phyloP scores from a whole-genome alignment of 2,888 invertebrate genomes.

The Alloplasta piceator region DNA sequence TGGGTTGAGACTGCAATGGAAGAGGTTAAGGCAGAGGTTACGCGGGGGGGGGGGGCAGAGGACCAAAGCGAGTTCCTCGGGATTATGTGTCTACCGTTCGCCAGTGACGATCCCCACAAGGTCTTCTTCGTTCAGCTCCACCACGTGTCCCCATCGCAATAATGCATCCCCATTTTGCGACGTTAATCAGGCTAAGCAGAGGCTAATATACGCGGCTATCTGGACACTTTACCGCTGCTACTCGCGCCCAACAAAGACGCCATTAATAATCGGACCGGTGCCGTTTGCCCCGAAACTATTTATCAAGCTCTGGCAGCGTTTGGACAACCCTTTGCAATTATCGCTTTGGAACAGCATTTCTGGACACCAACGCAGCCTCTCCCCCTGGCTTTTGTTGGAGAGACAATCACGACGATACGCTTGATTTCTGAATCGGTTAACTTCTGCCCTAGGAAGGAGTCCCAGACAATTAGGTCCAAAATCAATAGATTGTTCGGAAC shows the following conservation, averaged over 20 bases:
- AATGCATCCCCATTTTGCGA: slow-evolving; percentile 73
- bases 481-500: not conserved
- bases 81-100: slow-evolving; percentile 10
- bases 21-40: slow-evolving; percentile 35
- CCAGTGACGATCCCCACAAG: slow-evolving; percentile 2
- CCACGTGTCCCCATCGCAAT: slow-evolving; percentile 71
- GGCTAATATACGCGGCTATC: slow-evolving; percentile 70
- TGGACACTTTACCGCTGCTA: slow-evolving; percentile 53
- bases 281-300: slow-evolving; percentile 73
- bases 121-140: slow-evolving; percentile 53
- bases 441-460: too few relatives aligned
- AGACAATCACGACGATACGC: not conserved
- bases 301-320: slow-evolving; percentile 68
- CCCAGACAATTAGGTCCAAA: too few relatives aligned
- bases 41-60: slow-evolving; percentile 18
- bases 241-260: slow-evolving; percentile 23
- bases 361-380: slow-evolving; percentile 3
- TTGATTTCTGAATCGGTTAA: too few relatives aligned
- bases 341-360: slow-evolving; percentile 64
- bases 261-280: slow-evolving; percentile 62
- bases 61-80: slow-evolving; percentile 14
- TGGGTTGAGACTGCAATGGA: slow-evolving; percentile 29
- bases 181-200: slow-evolving; percentile 77
- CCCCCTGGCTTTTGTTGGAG: not conserved
- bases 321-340: slow-evolving; percentile 70